phyloP scores from a whole-genome alignment of 2,113 vertebrate genomes.

The Tupaia tana region DNA sequence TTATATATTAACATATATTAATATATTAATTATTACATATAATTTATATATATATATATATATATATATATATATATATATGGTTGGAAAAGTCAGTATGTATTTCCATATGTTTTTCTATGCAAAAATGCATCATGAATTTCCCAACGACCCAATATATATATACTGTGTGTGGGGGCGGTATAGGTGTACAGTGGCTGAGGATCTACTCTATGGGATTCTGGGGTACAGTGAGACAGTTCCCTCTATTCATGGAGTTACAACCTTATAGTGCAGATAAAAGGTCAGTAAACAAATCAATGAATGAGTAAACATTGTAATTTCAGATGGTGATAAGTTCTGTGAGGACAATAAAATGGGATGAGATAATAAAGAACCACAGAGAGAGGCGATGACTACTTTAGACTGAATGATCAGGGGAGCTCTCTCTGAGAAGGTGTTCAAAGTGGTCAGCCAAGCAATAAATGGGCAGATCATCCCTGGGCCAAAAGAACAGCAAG shows the following conservation, averaged over 20 bases:
- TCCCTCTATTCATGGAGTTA: neutral
- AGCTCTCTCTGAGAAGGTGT: slow-evolving; percentile 58
- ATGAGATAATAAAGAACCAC: slow-evolving; percentile 20
- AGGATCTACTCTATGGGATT: neutral
- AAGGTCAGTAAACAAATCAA: neutral
- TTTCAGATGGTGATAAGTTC: neutral
- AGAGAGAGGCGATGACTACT: slow-evolving; percentile 49
- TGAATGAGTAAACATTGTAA: neutral
- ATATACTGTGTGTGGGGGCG: too few species aligned
- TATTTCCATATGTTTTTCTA: too few species aligned
- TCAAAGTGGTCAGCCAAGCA: slow-evolving; percentile 65
- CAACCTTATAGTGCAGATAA: neutral
- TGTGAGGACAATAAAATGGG: neutral
- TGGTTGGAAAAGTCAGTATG: too few species aligned
- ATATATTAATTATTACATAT: too few species aligned
- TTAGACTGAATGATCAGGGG: neutral
- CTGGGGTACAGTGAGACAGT: neutral
- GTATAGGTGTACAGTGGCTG: neutral
- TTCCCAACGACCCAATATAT: too few species aligned
- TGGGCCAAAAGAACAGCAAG: slow-evolving; percentile 47
- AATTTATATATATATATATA: too few species aligned
- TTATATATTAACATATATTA: too few species aligned
- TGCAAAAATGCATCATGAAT: too few species aligned
- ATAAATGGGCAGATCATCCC: slow-evolving; percentile 43
- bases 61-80: too few species aligned